Evolutionary conservation across 1,140 invertebrate genomes (phyloP).

Genomic region (Scaptomyza montana): DNA sequence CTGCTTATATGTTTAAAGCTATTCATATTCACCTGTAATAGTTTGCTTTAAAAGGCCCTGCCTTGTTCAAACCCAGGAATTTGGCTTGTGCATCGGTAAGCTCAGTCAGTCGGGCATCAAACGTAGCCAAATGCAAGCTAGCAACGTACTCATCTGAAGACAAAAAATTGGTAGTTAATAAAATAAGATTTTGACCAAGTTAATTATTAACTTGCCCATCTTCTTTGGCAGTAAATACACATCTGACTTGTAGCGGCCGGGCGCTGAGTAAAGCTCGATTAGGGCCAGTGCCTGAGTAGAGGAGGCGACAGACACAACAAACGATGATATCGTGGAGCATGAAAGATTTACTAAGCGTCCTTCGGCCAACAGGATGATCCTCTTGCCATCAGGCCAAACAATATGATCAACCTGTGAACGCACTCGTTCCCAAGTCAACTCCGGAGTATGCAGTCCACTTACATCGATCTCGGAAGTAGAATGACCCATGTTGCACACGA

Average conservation of each 20-base stretch:
- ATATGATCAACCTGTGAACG: slow-evolving; percentile 98
- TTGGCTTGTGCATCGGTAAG: slow-evolving; percentile 98
- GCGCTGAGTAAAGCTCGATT: slow-evolving; percentile 97
- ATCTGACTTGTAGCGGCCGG: slow-evolving; percentile 97
- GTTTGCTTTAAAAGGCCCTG: slow-evolving; percentile 98
- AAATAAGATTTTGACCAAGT: not conserved
- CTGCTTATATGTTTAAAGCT: too few species aligned
- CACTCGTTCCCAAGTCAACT: slow-evolving; percentile 98
- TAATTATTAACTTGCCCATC: slow-evolving; percentile 90
- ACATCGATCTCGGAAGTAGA: slow-evolving; percentile 99
- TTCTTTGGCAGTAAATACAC: slow-evolving; percentile 99
- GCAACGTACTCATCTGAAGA: slow-evolving; percentile 73
- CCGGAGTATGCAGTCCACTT: slow-evolving; percentile 95
- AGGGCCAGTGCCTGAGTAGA: slow-evolving; percentile 97
- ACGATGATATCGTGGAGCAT: slow-evolving; percentile 98
- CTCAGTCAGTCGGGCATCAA: slow-evolving; percentile 98
- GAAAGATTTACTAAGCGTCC: slow-evolving; percentile 97
- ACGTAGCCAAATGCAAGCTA: slow-evolving; percentile 94
- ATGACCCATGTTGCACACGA: slow-evolving; percentile 99
- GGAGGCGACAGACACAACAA: slow-evolving; percentile 98
- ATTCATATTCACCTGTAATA: slow-evolving; percentile 92
- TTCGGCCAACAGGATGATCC: slow-evolving; percentile 96
- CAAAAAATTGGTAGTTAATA: not conserved
- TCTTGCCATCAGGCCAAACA: slow-evolving; percentile 96
- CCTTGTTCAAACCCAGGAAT: slow-evolving; percentile 98